Conservation (phyloP, 1,140 invertebrate genomes). For the Drosophila ohnishii region DNA sequence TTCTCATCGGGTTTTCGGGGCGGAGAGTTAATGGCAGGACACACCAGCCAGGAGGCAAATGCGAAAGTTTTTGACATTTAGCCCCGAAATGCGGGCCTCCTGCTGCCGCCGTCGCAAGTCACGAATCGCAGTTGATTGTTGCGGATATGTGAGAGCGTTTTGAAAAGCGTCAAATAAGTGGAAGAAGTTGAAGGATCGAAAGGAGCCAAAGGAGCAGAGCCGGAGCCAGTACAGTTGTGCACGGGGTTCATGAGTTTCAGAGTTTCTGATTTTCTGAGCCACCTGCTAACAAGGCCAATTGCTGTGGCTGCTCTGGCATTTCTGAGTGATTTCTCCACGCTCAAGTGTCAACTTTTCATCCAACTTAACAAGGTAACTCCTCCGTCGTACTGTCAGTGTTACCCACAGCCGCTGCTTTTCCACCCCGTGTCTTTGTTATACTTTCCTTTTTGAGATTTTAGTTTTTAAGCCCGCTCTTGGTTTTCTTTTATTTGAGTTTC, state of each 20-base stretch:
- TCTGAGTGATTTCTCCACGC: constrained; percentile 36
- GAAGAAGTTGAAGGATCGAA: constrained; percentile 33
- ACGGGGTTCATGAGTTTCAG: neutral
- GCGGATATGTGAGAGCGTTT: constrained; percentile 61
- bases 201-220: constrained; percentile 3
- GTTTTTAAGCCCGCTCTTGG: constrained; percentile 30
- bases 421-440: constrained; percentile 1
- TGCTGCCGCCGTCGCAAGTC: constrained; percentile 4
- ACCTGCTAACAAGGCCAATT: constrained; percentile 47
- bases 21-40: constrained; percentile 30
- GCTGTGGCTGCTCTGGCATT: constrained; percentile 28
- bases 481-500: constrained; percentile 41
- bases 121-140: constrained; percentile 47
- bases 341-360: constrained; percentile 40
- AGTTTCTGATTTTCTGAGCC: constrained; percentile 15
- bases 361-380: constrained; percentile 42
- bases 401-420: neutral
- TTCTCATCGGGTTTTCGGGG: constrained; percentile 8
- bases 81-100: constrained; percentile 54
- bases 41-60: constrained; percentile 30
- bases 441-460: constrained; percentile 26
- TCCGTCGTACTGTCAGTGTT: neutral
- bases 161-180: constrained; percentile 55
- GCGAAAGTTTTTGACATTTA: constrained; percentile 58
- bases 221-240: constrained; percentile 32